Evolutionary conservation across 1,140 invertebrate genomes (phyloP), one percentile per base, ranked within the genome.

Genomic region (Temnothorax curvispinosus): DNA sequence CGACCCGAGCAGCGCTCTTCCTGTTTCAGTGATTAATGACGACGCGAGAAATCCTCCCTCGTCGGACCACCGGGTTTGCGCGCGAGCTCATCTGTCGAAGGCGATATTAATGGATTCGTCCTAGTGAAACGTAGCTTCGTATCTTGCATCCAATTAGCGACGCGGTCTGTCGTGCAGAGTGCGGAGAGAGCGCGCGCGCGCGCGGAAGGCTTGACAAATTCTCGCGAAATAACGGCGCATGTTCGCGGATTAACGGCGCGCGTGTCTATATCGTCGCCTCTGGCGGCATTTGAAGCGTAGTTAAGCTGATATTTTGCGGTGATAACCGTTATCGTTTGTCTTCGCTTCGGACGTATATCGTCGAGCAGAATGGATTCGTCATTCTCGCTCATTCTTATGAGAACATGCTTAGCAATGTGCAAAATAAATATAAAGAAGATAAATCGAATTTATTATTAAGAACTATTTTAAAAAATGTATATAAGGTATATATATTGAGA

Each of bases 1-100:
- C 41, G 71, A 85, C 54, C 87, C 6, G 32, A 64, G 64, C 54
- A 62, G 69, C 75, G 35, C 35, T 44, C 32, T 89, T 85, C 56
- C 80, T 85, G 78, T 76, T 89, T 85, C 64, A 54, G 50, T 88
- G 86, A 89, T 89, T 89, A 89, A 89, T 85, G 72, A 76, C 87
- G n/a, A 64, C 32, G 67, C 78, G 86, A 88, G 88, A 89, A 85
- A 89, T 89, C 80, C 88, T 89, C 71, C 87, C 71, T 85, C 65
- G 50, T 58, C n/a, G 80, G 78, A 89, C 80, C 86, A 89, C 86
- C 87, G 76, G 78, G 86, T 88, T 88, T 80, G 86, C 74, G 77
- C 77, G 47, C 77, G 77, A 69, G 62, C 77, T 13, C 64, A 71
- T 75, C 87, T 87, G 86, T 89, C 88, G 86, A 88, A 71, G 88